phyloP scores from a whole-genome alignment of 2,797 vertebrate genomes.

The Lutjanus campechanus region DNA sequence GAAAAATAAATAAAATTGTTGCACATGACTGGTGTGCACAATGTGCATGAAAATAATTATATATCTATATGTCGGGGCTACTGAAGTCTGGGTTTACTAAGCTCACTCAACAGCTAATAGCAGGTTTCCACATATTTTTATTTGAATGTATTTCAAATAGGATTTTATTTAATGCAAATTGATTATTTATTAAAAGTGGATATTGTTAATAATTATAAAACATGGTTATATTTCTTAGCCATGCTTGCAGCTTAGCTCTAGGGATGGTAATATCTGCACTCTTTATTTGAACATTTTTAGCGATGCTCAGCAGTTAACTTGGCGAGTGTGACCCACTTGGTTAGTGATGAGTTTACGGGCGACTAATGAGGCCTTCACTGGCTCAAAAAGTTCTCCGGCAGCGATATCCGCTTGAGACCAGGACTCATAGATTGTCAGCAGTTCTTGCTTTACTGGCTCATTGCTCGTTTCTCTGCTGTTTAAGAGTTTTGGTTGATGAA shows the following conservation, averaged over 20 bases:
- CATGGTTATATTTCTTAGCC: not conserved
- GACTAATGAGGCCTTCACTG: not conserved
- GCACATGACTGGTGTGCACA: too few species aligned
- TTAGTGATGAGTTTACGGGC: not conserved
- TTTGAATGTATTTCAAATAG: too few species aligned
- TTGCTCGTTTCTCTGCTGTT: not conserved
- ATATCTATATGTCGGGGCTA: too few species aligned
- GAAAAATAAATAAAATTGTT: too few species aligned
- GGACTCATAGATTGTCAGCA: not conserved
- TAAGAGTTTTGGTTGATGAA: too few species aligned
- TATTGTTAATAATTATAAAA: too few species aligned
- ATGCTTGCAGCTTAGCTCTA: not conserved
- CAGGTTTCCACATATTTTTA: too few species aligned
- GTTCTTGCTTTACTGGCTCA: not conserved
- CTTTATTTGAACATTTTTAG: not conserved
- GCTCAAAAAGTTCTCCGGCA: not conserved
- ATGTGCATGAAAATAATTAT: too few species aligned
- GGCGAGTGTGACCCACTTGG: not conserved
- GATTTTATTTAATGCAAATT: too few species aligned
- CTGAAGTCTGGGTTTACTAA: too few species aligned
- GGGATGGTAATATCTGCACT: not conserved
- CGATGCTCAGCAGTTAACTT: not conserved
- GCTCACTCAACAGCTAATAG: too few species aligned
- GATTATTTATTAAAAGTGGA: too few species aligned
- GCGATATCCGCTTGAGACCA: not conserved